Evolutionary conservation across 2,113 vertebrate genomes (phyloP), one percentile per base, ranked within the genome.

Genomic region (Sceloporus tristichus): DNA sequence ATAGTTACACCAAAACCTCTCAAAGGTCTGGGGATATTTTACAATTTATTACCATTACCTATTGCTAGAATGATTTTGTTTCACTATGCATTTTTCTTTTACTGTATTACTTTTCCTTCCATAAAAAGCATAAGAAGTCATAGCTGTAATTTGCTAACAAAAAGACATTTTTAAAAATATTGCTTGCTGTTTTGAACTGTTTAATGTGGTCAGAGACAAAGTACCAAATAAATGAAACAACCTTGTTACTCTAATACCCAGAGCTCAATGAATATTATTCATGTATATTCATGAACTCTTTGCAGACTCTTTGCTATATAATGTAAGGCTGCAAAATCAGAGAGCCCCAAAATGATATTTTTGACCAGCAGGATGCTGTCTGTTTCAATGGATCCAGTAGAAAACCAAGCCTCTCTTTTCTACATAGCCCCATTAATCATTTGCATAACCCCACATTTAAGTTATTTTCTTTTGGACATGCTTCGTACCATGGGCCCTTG

Each of bases 161-260:
- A 66, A 13, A 62, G 9, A 59, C 11, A 8, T 56, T 56, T 11
- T 34, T 34, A 34, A 34, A 34, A 56, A 56, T 0, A 0, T 18
- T 82, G 53, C 70, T 87, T 74, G 38, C 9, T 19, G 10, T 34
- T 34, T 34, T 34, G 34, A 34, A 34, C 34, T 34, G 34, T 34
- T 11, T 10, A 38, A 18, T 1, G 0, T 29, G 71, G 29, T 29
- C 13, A 56, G 29, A n/a, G 38, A 48, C 25, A 54, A 53, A 85
- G 68, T 4, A n/a, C 3, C 34, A 2, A 66, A 42, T 27, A 11
- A 48, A 2, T 70, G 0, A 3, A 2, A 48, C 1, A 27, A 42
- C 8, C 13, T 2, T 80, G 21, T 1, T n/a, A 18, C 2, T 10
- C 0, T 19, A 9, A 5, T 9, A 21, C 3, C 34, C 0, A 2